Percentiles rank a stretch among this genome's conserved stretches.
These are phyloP conservation scores for Gavialis gangeticus DNA, from an alignment of 2,113 vertebrate genomes.

Conservation along the genomic window DNA sequence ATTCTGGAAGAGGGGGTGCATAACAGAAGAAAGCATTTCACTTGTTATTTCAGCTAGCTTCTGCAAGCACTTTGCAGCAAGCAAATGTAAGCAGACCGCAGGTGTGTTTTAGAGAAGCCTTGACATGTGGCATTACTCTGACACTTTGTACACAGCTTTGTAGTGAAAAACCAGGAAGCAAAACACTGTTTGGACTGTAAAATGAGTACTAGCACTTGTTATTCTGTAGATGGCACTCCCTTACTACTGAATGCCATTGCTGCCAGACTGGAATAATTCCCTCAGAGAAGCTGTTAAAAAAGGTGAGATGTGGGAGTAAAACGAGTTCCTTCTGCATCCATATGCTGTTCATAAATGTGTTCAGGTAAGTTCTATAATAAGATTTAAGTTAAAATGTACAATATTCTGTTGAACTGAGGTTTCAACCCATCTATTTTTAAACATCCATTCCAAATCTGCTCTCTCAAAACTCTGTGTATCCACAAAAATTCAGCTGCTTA, in stretches of 20 bases:
- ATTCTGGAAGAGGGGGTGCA: rapidly evolving
- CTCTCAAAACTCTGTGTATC: background rate
- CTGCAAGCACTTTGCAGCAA: rapidly evolving
- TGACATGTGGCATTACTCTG: background rate
- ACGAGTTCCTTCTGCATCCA: rapidly evolving
- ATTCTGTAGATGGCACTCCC: constrained; percentile 58
- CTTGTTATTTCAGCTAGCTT: rapidly evolving
- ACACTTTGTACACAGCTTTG: rapidly evolving
- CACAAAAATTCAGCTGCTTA: background rate
- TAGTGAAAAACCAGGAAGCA: rapidly evolving
- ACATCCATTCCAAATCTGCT: background rate
- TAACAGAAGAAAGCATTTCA: background rate
- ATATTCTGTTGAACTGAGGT: background rate
- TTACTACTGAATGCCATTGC: background rate
- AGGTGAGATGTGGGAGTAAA: rapidly evolving
- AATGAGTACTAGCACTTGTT: background rate
- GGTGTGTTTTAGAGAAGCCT: background rate
- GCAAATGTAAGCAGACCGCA: background rate
- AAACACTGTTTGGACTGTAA: rapidly evolving
- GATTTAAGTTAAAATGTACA: background rate
- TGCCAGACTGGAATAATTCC: rapidly evolving
- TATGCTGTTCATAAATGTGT: rapidly evolving
- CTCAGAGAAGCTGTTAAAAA: too few relatives aligned
- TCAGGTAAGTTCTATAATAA: background rate
- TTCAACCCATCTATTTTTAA: background rate